These are phyloP conservation scores for Drosophila santomea DNA, from an alignment of 1,140 invertebrate genomes.

Conservation along the genomic window DNA sequence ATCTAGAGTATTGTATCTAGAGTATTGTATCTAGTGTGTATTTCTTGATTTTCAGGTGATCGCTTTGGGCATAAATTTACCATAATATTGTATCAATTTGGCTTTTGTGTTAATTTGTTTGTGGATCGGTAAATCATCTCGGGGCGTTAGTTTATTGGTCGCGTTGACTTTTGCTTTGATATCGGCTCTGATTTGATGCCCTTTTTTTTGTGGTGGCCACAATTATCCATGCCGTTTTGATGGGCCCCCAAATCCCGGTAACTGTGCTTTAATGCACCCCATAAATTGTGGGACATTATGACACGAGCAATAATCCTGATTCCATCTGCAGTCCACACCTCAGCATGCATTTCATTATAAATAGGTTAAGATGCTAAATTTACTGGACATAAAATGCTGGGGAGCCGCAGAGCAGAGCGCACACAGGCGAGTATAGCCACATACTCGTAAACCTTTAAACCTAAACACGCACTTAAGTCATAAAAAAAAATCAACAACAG, in stretches of 20 bases:
- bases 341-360: slow-evolving; percentile 76
- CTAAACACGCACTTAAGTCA: slow-evolving; percentile 82
- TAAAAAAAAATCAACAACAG: slow-evolving; percentile 70
- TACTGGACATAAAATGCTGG: slow-evolving; percentile 59
- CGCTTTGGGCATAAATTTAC: slow-evolving; percentile 36
- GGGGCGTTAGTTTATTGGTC: slow-evolving; percentile 63
- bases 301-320: slow-evolving; percentile 46
- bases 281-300: slow-evolving; percentile 75
- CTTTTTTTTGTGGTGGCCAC: slow-evolving; percentile 23
- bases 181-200: slow-evolving; percentile 22
- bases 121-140: slow-evolving; percentile 46
- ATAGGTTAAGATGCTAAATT: slow-evolving; percentile 82
- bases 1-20: neutral
- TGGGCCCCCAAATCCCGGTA: slow-evolving; percentile 37
- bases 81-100: slow-evolving; percentile 50
- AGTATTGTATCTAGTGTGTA: neutral
- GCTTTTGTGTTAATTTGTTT: slow-evolving; percentile 47
- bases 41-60: slow-evolving; percentile 15
- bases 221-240: slow-evolving; percentile 54
- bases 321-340: slow-evolving; percentile 27
- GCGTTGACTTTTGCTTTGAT: slow-evolving; percentile 32
- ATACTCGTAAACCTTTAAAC: slow-evolving; percentile 73
- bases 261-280: slow-evolving; percentile 73
- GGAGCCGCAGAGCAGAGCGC: slow-evolving; percentile 14
- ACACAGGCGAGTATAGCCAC: slow-evolving; percentile 6